Percentiles rank a stretch among this genome's conserved stretches.
Conservation (phyloP, 2,888 invertebrate species). For the Ligdia adustata region DNA sequence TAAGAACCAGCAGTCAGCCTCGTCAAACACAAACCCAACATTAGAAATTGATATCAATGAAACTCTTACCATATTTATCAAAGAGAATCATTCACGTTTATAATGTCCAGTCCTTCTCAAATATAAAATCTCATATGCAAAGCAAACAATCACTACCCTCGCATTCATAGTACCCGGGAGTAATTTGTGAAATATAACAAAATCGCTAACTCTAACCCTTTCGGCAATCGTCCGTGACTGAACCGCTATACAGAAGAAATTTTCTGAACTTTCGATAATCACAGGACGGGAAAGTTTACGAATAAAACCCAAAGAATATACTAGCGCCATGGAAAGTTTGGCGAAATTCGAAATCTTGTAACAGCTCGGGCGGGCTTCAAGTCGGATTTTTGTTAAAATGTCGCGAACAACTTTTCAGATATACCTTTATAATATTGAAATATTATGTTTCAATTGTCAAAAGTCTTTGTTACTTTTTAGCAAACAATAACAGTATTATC, state of each 20-base stretch:
- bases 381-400: conserved; percentile 6
- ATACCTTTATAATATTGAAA: no score
- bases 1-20: no score
- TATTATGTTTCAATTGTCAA: no score
- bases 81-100: not conserved
- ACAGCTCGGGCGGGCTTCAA: conserved; percentile 7
- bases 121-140: conserved; percentile 22
- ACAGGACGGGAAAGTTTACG: conserved; percentile 52
- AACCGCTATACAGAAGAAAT: conserved; percentile 47
- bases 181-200: conserved; percentile 49
- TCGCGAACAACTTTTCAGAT: not conserved
- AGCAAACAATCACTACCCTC: conserved; percentile 31
- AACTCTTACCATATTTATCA: conserved; percentile 4
- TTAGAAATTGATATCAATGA: not conserved
- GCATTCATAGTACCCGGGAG: conserved; percentile 25
- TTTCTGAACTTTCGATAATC: conserved; percentile 54
- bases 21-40: no score
- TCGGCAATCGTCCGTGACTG: conserved; percentile 43
- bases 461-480: no score
- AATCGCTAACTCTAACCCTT: conserved; percentile 48
- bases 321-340: conserved; percentile 23
- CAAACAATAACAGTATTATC: not conserved
- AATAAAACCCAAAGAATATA: conserved; percentile 46
- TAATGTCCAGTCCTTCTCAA: conserved; percentile 14
- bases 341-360: conserved; percentile 31